Base-by-base conservation (phyloP, 2,113 vertebrate genomes). In the Colius striatus region DNA sequence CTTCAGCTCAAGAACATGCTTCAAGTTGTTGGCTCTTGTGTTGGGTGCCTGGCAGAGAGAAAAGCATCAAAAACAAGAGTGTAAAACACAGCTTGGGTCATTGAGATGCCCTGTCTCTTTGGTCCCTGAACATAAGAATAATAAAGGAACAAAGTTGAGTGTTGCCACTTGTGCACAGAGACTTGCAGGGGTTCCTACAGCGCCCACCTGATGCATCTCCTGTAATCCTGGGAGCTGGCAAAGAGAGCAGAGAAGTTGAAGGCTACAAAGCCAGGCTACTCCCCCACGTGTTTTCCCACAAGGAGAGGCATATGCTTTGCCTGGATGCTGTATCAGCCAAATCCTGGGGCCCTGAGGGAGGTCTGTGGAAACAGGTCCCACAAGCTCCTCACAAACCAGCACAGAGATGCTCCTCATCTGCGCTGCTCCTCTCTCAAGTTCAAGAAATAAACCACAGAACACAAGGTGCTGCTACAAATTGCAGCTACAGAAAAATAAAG, bases 391-490 rank as follows among this genome's bases (percentile, higher is more conserved):
- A 0, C 34, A 45, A n/a, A 43, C 32, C 62, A 36, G 20, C 3
- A 0, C 5, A 43, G 67, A 25, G 87, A n/a, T 72, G 60, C 57
- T 92, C 41, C 62, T 16, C 22, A 15, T 54, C 47, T 43, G 17
- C 21, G 5, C 55, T 23, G 27, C 66, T 71, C 13, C 81, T 84
- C 47, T 62, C 41, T 36, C 3, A 3, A 7, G 60, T 12, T 71
- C 43, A 16, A 57, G 43, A 63, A 53, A 73, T 14, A 73, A 89
- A 80, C 60, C 54, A 29, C 72, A 58, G n/a, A 54, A 66, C 23
- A 62, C 57, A 84, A 89, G 29, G 36, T 0, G 0, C 58, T 0
- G 1, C 66, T 88, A 7, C 25, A 29, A 74, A 80, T 48, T 0
- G 5, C 55, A 47, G 30, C 63, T 14, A 11, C 19, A 15, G 54